Evolutionary conservation across 2,888 invertebrate species (phyloP).

Genomic region (Drosophila nr. medialis): DNA sequence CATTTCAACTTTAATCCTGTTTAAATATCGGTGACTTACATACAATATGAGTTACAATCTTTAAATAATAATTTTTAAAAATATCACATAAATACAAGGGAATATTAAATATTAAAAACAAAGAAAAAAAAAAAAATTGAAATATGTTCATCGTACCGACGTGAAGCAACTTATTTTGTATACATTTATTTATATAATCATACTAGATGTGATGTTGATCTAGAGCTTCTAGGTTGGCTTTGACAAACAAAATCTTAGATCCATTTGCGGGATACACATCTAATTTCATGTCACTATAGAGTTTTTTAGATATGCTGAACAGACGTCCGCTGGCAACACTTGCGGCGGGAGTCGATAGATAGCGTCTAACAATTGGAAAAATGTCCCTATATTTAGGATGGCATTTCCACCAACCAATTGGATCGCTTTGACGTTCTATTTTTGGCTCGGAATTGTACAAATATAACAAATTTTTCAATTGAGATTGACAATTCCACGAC

Average conservation of each 20-base stretch:
- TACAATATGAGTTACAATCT: not conserved
- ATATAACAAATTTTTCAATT: constrained; percentile 58
- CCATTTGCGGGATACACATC: constrained; percentile 43
- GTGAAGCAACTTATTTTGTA: not conserved
- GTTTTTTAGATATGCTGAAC: constrained; percentile 39
- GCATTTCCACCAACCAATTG: constrained; percentile 56
- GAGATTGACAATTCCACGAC: constrained; percentile 33
- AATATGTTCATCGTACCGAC: not conserved
- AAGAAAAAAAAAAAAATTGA: not conserved
- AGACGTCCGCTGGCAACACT: constrained; percentile 39
- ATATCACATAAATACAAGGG: not conserved
- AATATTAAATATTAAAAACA: not conserved
- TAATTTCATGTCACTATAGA: constrained; percentile 45
- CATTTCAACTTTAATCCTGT: not conserved
- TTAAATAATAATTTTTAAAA: not conserved
- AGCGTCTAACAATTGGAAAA: constrained; percentile 47
- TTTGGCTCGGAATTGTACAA: constrained; percentile 61
- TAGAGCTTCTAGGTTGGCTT: constrained; percentile 44
- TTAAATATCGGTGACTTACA: not conserved
- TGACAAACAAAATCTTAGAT: constrained; percentile 60
- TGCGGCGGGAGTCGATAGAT: constrained; percentile 52
- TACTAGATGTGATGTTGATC: constrained; percentile 1
- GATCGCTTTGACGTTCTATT: constrained; percentile 60
- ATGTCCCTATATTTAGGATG: constrained; percentile 52
- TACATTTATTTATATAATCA: not conserved